A percentile compares a stretch with the other conserved stretches of the same genome.
phyloP scores from a whole-genome alignment of 2,888 invertebrate species.

The Microplitis manilae region DNA sequence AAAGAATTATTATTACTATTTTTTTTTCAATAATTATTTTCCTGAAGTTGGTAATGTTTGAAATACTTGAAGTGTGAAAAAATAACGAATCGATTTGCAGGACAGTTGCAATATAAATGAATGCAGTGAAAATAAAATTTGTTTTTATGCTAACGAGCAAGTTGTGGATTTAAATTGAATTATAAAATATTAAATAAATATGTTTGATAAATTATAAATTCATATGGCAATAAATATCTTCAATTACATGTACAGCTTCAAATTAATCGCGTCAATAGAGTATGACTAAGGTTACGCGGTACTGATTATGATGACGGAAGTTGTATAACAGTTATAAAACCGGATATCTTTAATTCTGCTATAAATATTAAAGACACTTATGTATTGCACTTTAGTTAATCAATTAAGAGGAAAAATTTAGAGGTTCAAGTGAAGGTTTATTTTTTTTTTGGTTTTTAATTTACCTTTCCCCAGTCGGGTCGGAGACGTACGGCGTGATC shows the following conservation, averaged over 20 bases:
- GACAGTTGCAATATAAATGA: background rate
- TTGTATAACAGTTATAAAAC: background rate
- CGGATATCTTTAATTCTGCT: slow-evolving; percentile 8
- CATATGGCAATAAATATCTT: slow-evolving; percentile 10
- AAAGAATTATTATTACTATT: background rate
- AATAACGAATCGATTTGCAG: background rate
- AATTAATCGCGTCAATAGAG: slow-evolving; percentile 6
- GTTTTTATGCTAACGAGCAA: background rate
- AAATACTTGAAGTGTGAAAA: background rate
- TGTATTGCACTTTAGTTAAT: background rate
- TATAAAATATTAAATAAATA: background rate
- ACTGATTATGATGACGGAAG: slow-evolving; percentile 3
- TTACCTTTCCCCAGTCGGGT: slow-evolving; percentile 81
- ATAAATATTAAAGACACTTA: background rate
- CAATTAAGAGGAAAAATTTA: background rate
- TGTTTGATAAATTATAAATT: background rate
- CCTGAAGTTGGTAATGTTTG: background rate
- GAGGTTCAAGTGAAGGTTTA: too few relatives aligned
- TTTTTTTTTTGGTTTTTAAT: slow-evolving; percentile 36
- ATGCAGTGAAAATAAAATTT: background rate
- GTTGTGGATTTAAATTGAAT: background rate
- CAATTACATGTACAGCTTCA: background rate
- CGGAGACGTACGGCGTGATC: slow-evolving; percentile 76
- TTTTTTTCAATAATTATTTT: background rate
- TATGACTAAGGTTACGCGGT: slow-evolving; percentile 8